Base-by-base conservation (phyloP, 2,797 vertebrate species). In the Odontamblyopus lacepedii region DNA sequence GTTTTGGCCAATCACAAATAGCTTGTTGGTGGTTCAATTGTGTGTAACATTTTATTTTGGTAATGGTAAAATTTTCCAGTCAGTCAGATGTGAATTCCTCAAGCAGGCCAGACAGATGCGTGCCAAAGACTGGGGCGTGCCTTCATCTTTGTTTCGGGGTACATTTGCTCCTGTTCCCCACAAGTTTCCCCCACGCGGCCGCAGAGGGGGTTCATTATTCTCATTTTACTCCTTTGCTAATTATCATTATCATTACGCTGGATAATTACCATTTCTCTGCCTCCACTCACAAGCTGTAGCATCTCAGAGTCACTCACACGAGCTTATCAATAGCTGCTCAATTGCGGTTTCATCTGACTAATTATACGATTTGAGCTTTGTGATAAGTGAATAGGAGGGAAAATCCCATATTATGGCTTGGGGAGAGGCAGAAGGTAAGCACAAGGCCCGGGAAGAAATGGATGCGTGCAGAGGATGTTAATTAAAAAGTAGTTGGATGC, bases 181-280 rank as follows among this genome's bases (percentile, higher is more conserved):
- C 41, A 66, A 51, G 23, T 29, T 66, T 63, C 80, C 73, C 76
- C 80, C 69, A 67, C 78, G 83, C 79, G 75, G 70, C 76, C 85
- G 41, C 84, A 84, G 72, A 89, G 83, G 87, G 86, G 86, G 76
- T 85, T 92, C 88, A 88, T 91, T 88, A 91, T 90, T 90, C 85
- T 88, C 85, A 81, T 81, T 88, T 88, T 86, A 78, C 88, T 88
- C 81, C 84, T 88, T 81, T 77, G 78, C 89, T 90, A 91, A 92
- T 94, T 91, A 93, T 92, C 85, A 69, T 93, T 91, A 93, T 92
- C 90, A 89, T 92, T 92, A 89, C 77, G 82, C 73, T 77, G 86
- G 86, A 88, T 93, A 90, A 94, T 93, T 93, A 91, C 86, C 88
- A 86, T 92, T 88, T 91, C 87, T 76, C 88, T 70, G 86, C 82